These are phyloP conservation scores for Heteromyza rotundicornis DNA, from an alignment of 2,888 invertebrate species.

Conservation along the genomic window DNA sequence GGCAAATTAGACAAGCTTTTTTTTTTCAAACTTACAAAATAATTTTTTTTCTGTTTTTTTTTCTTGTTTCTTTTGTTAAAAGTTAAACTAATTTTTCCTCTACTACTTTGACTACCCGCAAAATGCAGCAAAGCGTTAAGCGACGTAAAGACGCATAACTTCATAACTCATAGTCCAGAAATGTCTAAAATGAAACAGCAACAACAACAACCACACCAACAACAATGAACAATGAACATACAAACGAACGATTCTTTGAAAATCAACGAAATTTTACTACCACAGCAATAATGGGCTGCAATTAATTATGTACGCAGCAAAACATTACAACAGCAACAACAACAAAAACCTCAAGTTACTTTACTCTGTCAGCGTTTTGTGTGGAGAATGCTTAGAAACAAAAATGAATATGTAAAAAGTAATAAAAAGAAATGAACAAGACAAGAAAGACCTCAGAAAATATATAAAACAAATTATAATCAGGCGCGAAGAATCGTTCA, in stretches of 20 bases:
- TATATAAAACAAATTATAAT: neutral
- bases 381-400: neutral
- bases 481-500: constrained; percentile 3
- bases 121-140: constrained; percentile 35
- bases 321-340: neutral
- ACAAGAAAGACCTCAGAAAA: neutral
- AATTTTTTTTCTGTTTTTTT: too few species aligned
- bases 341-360: neutral
- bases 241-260: neutral
- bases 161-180: constrained; percentile 14
- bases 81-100: neutral
- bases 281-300: neutral
- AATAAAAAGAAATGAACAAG: neutral
- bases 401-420: too few species aligned
- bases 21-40: too few species aligned
- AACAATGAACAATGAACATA: neutral
- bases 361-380: neutral
- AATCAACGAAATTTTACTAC: neutral
- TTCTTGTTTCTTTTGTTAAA: too few species aligned
- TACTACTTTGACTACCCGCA: constrained; percentile 25
- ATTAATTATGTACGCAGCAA: neutral
- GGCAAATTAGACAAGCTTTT: neutral
- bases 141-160: constrained; percentile 32
- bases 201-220: neutral
- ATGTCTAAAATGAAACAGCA: neutral